These are phyloP conservation scores for Drosophila incognita DNA, from an alignment of 2,888 invertebrate species.

Conservation along the genomic window DNA sequence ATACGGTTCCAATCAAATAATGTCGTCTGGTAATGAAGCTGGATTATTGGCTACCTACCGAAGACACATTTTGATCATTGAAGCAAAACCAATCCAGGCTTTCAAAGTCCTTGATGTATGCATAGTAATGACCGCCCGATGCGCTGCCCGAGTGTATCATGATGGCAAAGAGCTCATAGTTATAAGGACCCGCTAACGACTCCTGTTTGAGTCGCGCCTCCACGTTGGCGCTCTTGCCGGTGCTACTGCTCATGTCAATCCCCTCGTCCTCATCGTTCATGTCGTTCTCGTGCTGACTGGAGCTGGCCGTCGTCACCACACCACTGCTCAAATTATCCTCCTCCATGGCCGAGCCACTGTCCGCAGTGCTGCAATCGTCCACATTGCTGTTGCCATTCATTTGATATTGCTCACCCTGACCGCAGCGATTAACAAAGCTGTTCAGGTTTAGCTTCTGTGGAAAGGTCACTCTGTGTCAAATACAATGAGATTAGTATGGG, in stretches of 20 bases:
- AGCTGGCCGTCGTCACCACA: conserved; percentile 83
- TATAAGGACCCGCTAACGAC: conserved; percentile 87
- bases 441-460: conserved; percentile 92
- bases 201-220: conserved; percentile 78
- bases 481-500: not conserved
- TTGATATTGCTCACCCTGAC: conserved; percentile 62
- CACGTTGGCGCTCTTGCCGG: conserved; percentile 69
- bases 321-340: conserved; percentile 87
- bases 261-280: conserved; percentile 89
- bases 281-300: conserved; percentile 84
- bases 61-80: conserved; percentile 93
- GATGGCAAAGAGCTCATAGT: conserved; percentile 94
- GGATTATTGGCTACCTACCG: conserved; percentile 85
- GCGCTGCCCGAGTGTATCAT: conserved; percentile 97
- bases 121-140: conserved; percentile 96
- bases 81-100: conserved; percentile 93
- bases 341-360: conserved; percentile 89
- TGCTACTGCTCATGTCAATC: conserved; percentile 87
- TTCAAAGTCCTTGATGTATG: conserved; percentile 93
- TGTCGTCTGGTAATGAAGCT: not conserved
- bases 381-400: conserved; percentile 83
- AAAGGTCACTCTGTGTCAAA: conserved; percentile 89
- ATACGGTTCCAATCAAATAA: not conserved
- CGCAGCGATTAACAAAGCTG: conserved; percentile 87
- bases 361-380: conserved; percentile 89